Percentiles rank a stretch among this genome's conserved stretches.
Conservation (phyloP, 2,797 vertebrate species). For the Liasis olivaceus region DNA sequence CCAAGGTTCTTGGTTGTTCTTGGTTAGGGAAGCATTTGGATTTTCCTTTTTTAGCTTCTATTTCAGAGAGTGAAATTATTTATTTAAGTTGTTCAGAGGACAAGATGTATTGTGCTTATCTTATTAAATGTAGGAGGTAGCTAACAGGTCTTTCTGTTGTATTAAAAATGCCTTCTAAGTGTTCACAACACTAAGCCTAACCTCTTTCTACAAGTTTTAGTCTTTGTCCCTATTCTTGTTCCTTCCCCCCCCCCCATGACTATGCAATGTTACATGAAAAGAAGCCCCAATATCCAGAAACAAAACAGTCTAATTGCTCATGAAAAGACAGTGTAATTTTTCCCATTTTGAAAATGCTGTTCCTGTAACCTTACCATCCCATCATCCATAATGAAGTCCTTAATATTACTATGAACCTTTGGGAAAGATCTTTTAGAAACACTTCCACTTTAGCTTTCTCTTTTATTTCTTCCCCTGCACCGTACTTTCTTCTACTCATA, state of each 20-base stretch:
- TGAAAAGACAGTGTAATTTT: background rate
- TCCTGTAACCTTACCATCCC: background rate
- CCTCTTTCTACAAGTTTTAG: background rate
- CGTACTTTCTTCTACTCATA: background rate
- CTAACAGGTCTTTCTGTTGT: background rate
- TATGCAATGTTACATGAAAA: too few relatives aligned
- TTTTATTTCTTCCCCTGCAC: background rate
- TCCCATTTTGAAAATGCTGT: background rate
- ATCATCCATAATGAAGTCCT: background rate
- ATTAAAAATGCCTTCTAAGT: background rate
- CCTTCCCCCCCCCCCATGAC: background rate
- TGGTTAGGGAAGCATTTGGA: background rate
- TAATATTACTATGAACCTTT: background rate
- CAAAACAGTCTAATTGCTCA: background rate
- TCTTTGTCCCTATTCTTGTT: background rate
- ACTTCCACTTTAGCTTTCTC: too few relatives aligned
- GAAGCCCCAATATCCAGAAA: background rate
- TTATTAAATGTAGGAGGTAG: background rate
- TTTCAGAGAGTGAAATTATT: background rate
- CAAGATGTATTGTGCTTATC: background rate
- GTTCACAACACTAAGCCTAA: too few relatives aligned
- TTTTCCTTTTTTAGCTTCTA: background rate
- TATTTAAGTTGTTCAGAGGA: background rate
- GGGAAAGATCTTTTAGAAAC: background rate
- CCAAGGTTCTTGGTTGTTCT: background rate